phyloP scores from a whole-genome alignment of 2,797 vertebrate genomes.

The Octomys mimax region DNA sequence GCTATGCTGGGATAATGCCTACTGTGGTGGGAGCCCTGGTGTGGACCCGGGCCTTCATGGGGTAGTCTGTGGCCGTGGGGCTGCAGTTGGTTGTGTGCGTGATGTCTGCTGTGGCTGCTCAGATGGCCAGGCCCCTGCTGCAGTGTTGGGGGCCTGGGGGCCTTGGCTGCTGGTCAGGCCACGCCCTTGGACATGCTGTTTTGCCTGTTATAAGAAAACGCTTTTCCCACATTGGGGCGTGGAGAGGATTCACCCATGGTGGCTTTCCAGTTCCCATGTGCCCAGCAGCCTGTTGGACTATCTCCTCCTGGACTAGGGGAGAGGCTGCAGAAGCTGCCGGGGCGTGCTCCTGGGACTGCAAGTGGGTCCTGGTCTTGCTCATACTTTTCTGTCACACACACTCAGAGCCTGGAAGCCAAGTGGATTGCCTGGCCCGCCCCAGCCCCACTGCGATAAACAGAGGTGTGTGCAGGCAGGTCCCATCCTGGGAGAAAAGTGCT shows the following conservation, averaged over 20 bases:
- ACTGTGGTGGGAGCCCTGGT: fast-evolving
- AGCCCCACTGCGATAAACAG: background rate
- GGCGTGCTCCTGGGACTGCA: background rate
- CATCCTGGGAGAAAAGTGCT: background rate
- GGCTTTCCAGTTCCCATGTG: background rate
- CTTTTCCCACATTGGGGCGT: background rate
- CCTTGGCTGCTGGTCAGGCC: background rate
- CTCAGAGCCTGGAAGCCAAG: background rate
- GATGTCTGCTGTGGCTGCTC: background rate
- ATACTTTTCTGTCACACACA: fast-evolving
- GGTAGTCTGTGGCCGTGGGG: background rate
- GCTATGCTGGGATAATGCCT: fast-evolving
- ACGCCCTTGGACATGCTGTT: background rate
- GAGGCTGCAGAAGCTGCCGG: background rate
- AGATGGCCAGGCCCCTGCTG: background rate
- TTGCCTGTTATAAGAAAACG: background rate
- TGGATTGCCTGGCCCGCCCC: fast-evolving
- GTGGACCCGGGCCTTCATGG: background rate
- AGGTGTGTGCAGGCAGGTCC: background rate
- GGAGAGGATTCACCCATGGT: background rate
- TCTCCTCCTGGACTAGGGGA: background rate
- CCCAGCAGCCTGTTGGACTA: fast-evolving
- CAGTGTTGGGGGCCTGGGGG: fast-evolving
- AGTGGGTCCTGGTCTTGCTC: background rate
- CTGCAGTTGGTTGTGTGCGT: background rate